These are phyloP conservation scores for Cerastis rubricosa DNA, from an alignment of 2,888 invertebrate genomes.

Conservation along the genomic window DNA sequence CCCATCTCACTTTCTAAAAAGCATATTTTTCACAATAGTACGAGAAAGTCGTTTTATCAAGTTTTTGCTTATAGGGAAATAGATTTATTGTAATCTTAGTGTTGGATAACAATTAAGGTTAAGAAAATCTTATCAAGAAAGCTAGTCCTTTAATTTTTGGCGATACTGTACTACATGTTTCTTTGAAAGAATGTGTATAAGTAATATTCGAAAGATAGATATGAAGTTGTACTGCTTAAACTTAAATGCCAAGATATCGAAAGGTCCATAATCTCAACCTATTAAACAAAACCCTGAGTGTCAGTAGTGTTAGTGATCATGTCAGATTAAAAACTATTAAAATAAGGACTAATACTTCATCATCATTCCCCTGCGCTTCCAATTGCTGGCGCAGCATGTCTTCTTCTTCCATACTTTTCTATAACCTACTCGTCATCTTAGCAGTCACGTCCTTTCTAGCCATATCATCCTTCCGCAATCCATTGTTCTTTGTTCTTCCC, in stretches of 20 bases:
- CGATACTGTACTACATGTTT: too few relatives aligned
- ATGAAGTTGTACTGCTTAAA: too few relatives aligned
- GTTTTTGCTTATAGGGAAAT: background rate
- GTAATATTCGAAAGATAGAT: too few relatives aligned
- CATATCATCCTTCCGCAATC: background rate
- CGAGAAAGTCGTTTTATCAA: conserved; percentile 13
- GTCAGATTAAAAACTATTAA: too few relatives aligned
- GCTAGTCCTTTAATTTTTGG: too few relatives aligned
- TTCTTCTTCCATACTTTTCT: background rate
- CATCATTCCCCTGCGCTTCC: background rate
- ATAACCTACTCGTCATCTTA: background rate
- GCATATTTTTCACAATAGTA: conserved; percentile 12
- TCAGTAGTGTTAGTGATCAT: too few relatives aligned
- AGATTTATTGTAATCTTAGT: too few relatives aligned
- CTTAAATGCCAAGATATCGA: too few relatives aligned
- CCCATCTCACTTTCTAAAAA: conserved; percentile 28
- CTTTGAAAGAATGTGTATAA: too few relatives aligned
- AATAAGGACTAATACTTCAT: too few relatives aligned
- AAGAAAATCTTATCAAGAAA: background rate
- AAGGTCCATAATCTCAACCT: too few relatives aligned
- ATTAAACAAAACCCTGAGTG: too few relatives aligned
- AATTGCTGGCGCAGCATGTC: background rate
- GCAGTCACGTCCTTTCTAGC: background rate
- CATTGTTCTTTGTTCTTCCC: background rate
- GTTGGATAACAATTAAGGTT: background rate